These are phyloP conservation scores for Galaxea fascicularis DNA, from an alignment of 92 coral and sea anemone species.

Conservation along the genomic window DNA sequence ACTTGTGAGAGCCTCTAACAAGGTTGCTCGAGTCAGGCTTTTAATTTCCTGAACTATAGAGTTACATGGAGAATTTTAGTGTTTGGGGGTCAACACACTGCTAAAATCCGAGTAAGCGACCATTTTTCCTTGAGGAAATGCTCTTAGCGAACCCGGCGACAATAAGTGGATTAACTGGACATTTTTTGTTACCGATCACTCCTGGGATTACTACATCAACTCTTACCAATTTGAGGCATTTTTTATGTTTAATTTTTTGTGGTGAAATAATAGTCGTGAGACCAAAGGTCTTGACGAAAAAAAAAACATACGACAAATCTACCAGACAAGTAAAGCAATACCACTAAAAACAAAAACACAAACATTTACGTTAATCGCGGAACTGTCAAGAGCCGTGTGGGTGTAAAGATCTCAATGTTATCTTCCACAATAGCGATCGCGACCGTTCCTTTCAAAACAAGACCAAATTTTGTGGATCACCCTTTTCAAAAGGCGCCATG, in stretches of 20 bases:
- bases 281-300: background rate
- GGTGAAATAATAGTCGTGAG: background rate
- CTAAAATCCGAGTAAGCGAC: background rate
- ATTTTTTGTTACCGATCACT: background rate
- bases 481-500: background rate
- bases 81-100: too few relatives aligned
- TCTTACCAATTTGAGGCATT: too few relatives aligned
- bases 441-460: background rate
- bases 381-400: background rate
- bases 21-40: too few relatives aligned
- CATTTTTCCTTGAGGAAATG: background rate
- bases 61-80: too few relatives aligned
- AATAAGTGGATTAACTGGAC: slow-evolving; percentile 1
- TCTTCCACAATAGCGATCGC: background rate
- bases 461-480: background rate
- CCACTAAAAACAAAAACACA: background rate
- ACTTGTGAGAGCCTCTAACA: too few relatives aligned
- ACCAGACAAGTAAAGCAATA: background rate
- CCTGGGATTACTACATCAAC: background rate
- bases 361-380: background rate
- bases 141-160: background rate
- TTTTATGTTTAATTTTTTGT: background rate
- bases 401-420: background rate
- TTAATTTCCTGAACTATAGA: too few relatives aligned
- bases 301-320: background rate